Evolutionary conservation across 2,888 invertebrate genomes (phyloP), one percentile per base, ranked within the genome.

Genomic region (Microctonus brassicae): DNA sequence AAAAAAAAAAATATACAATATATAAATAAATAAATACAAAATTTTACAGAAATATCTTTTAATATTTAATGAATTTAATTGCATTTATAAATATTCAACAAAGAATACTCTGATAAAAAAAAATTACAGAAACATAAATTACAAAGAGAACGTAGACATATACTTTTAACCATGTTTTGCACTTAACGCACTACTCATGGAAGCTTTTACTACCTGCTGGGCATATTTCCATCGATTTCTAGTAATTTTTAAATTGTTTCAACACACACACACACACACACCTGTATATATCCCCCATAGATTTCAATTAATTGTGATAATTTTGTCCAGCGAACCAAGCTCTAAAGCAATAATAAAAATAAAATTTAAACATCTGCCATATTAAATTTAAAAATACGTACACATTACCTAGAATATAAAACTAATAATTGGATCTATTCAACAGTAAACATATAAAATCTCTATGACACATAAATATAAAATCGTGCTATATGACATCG

Each of bases 141-240:
- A 47, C n/a, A 29, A 29, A 3, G 29, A 6, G 17, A 47, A 47
- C 17, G 47, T 47, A 47, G 17, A 47, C 47, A 47, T 47, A 17
- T 47, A 47, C 47, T 47, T 17, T 47, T 63, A 75, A 77, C 72
- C 65, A 63, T 78, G 78, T 81, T 83, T 83, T 73, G 80, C 84
- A 83, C 84, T 84, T 82, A 84, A 76, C 72, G 76, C 65, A 72
- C 75, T 80, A 84, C 80, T 75, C 76, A 78, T 57, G 65, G 75
- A 73, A 75, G 83, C 84, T 84, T 82, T 84, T 83, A 84, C 80
- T 82, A 72, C 84, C 83, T 75, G 77, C 82, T 81, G 82, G 62
- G 83, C 76, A 75, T 73, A 68, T 69, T 52, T 69, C 74, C 73
- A 84, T 83, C 79, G 81, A 84, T 83, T 82, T 81, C 80, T 79